phyloP scores from a whole-genome alignment of 2,113 vertebrate species.

The Eudorcas thomsonii region DNA sequence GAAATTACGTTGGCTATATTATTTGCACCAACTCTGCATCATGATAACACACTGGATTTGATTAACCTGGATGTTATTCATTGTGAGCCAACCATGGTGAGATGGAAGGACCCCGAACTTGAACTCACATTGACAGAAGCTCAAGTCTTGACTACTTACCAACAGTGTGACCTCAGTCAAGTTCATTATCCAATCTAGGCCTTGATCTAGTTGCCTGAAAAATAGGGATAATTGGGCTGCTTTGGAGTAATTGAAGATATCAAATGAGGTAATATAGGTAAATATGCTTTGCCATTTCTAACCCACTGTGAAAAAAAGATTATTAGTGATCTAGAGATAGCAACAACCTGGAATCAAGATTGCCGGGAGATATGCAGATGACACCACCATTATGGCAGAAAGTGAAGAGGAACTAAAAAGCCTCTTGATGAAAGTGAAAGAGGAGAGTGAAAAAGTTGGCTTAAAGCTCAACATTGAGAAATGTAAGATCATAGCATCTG shows the following conservation, averaged over 20 bases:
- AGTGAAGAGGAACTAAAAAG: too few relatives aligned
- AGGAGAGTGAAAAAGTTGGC: too few relatives aligned
- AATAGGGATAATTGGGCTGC: background rate
- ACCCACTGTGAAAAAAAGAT: background rate
- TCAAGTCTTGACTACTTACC: background rate
- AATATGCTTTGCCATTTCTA: slow-evolving; percentile 41
- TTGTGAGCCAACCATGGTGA: background rate
- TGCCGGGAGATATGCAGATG: too few relatives aligned
- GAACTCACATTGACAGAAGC: background rate
- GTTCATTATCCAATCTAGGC: background rate
- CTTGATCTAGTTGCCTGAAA: background rate
- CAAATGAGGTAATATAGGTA: background rate
- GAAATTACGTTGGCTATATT: background rate
- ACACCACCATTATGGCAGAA: too few relatives aligned
- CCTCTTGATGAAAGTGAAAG: too few relatives aligned
- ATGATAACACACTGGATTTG: background rate
- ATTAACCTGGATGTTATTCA: background rate
- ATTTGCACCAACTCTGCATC: background rate
- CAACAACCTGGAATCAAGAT: background rate
- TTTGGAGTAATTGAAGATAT: background rate
- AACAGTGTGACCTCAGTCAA: background rate
- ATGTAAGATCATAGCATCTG: too few relatives aligned
- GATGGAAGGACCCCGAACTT: background rate
- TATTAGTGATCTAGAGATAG: background rate
- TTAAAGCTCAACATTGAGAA: too few relatives aligned